Evolutionary conservation across 1,140 invertebrate genomes (phyloP), one percentile per base, ranked within the genome.

Genomic region (Trypoxylus dichotomus): DNA sequence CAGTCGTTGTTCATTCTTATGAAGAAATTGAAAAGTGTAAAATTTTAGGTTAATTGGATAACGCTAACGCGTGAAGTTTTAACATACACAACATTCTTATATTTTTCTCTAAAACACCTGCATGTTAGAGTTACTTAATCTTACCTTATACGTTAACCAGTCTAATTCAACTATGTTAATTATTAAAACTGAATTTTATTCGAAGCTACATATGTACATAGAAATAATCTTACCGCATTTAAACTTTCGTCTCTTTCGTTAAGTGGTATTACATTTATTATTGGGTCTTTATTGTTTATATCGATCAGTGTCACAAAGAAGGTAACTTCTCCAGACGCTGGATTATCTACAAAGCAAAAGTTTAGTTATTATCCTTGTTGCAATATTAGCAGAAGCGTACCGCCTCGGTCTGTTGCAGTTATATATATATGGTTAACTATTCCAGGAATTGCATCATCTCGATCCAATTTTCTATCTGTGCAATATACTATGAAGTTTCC

Each of bases 241-340:
- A 68, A 10, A 68, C 13, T 68, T 68, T 68, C 60, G 15, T 68
- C 10, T 68, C 10, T 68, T 1, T 29, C 60, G 19, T 54, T 54
- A 29, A 68, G 11, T 68, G 1, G 10, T 1, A 1, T 10, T n/a
- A 29, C 41, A 8, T 10, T 41, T 74, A 74, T 19, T n/a, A 13
- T 10, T 27, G 74, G 74, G 3, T 0, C 10, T n/a, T 75, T 54
- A 54, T 75, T 54, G n/a, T 75, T 75, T 27, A 75, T 75, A 54
- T 75, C 74, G 5, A 10, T 21, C 8, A 75, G n/a, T 15, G 5
- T 75, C 3, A 75, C 43, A 15, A 3, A 13, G 27, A 74, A 74
- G 3, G 15, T 41, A 10, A 19, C n/a, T n/a, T 54, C 47, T n/a
- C 1, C 15, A 54, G 47, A 54, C 19, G 1, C 13, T 0, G 47